Percentiles rank a stretch among this genome's conserved stretches.
phyloP scores from a whole-genome alignment of 2,888 invertebrate genomes.

The Onchidella celtica region DNA sequence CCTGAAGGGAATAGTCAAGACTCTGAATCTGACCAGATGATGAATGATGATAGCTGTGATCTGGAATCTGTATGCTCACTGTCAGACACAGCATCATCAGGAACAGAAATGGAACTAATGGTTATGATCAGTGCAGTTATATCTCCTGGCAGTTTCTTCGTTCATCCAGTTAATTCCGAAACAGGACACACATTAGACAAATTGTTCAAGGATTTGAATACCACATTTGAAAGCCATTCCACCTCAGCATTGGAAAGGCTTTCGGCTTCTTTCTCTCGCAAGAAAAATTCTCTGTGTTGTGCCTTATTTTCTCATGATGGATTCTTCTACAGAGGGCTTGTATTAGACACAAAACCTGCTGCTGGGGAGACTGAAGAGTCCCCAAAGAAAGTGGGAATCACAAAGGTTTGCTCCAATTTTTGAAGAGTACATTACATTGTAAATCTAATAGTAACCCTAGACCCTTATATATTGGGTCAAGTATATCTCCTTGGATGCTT shows the following conservation, averaged over 20 bases:
- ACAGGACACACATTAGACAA: conserved; percentile 59
- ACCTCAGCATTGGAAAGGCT: conserved; percentile 57
- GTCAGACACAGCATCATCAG: neutral
- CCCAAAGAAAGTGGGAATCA: neutral
- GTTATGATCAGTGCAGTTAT: conserved; percentile 71
- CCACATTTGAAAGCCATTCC: conserved; percentile 56
- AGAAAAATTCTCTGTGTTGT: conserved; percentile 88
- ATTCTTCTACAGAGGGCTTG: conserved; percentile 86
- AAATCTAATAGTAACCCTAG: too few species aligned
- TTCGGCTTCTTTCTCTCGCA: conserved; percentile 56
- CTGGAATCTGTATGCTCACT: neutral
- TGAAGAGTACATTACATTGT: too few species aligned
- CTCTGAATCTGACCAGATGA: neutral
- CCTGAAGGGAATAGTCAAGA: neutral
- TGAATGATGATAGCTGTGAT: neutral
- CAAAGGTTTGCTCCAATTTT: too few species aligned
- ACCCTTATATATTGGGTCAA: too few species aligned
- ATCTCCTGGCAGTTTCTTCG: conserved; percentile 70
- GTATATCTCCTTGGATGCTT: too few species aligned
- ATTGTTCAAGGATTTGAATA: conserved; percentile 63
- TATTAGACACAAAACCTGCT: conserved; percentile 29
- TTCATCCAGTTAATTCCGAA: conserved; percentile 65
- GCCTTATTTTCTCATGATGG: conserved; percentile 90
- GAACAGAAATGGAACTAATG: conserved; percentile 41
- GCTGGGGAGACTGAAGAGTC: neutral